Base-by-base conservation (phyloP, 2,797 vertebrate genomes). In the Momotus momota region DNA sequence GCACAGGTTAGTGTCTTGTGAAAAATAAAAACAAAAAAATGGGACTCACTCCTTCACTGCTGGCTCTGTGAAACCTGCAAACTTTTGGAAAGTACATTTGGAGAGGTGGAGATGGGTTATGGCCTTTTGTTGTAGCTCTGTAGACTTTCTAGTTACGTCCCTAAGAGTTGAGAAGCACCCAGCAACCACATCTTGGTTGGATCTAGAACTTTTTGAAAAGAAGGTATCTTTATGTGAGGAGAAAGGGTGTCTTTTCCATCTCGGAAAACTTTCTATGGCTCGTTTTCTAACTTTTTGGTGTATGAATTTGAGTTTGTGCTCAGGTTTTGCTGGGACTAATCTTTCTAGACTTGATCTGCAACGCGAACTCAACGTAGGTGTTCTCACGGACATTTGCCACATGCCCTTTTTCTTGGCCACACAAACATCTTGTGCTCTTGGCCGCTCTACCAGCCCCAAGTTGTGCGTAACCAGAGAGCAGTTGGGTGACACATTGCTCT, bases 401-500 rank as follows among this genome's bases (percentile, higher is more conserved):
- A 3, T 19, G 22, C 33, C 5, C 6, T 40, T 72, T 72, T 57
- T 16, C 18, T 23, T 12, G 10, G 18, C 26, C 16, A 7, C 0
- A 3, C 21, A n/a, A 29, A 20, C 11, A 2, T 57, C 26, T 13
- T 20, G 52, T 35, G 10, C 40, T 41, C 45, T 29, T 21, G 18
- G 79, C 46, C 55, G 17, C 64, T 7, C 40, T 21, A 11, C 35
- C 0, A 2, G n/a, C 58, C 74, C 16, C 21, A 10, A 2, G 6
- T 14, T 20, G 6, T 12, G 2, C 4, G 8, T 9, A 25, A n/a
- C 20, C 52, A 22, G 8, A 1, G 43, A 60, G 69, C 41, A 15
- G 10, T 0, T 0, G 0, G 40, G 4, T 27, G 62, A 66, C 69
- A 46, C 60, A 7, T 4, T 48, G 22, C 65, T 60, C 9, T 7